Evolutionary conservation across 1,140 invertebrate species (phyloP).

Genomic region (Eriocheir sinensis): DNA sequence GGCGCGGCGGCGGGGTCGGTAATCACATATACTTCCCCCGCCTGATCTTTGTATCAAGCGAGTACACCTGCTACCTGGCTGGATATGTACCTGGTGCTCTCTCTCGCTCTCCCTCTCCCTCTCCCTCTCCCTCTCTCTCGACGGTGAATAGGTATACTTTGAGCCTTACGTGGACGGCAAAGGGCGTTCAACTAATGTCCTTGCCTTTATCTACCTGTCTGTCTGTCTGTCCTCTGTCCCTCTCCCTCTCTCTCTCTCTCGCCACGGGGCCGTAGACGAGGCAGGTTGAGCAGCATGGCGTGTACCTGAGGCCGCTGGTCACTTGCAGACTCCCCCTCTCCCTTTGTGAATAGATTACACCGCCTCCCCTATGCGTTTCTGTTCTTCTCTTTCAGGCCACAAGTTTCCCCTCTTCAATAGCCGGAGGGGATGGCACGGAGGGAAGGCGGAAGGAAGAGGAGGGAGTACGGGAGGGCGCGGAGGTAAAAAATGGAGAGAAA

Average conservation of each 20-base stretch:
- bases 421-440: neutral
- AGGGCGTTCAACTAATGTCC: too few species aligned
- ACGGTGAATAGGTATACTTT: too few species aligned
- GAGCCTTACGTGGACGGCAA: too few species aligned
- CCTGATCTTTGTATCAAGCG: neutral
- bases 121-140: too few species aligned
- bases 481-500: neutral
- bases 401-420: conserved; percentile 15
- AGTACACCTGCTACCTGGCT: neutral
- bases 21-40: neutral
- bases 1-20: neutral
- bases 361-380: neutral
- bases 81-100: neutral
- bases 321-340: neutral
- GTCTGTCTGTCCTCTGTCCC: too few species aligned
- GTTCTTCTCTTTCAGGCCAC: conserved; percentile 12
- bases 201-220: too few species aligned
- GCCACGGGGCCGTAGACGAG: too few species aligned
- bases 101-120: too few species aligned
- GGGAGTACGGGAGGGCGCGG: neutral
- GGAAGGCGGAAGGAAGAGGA: neutral
- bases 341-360: neutral
- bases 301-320: neutral
- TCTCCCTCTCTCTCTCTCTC: too few species aligned
- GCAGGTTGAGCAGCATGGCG: neutral